Percentiles rank a stretch among this genome's conserved stretches.
These are phyloP conservation scores for Philereme transversata DNA, from an alignment of 2,888 invertebrate species.

Conservation along the genomic window DNA sequence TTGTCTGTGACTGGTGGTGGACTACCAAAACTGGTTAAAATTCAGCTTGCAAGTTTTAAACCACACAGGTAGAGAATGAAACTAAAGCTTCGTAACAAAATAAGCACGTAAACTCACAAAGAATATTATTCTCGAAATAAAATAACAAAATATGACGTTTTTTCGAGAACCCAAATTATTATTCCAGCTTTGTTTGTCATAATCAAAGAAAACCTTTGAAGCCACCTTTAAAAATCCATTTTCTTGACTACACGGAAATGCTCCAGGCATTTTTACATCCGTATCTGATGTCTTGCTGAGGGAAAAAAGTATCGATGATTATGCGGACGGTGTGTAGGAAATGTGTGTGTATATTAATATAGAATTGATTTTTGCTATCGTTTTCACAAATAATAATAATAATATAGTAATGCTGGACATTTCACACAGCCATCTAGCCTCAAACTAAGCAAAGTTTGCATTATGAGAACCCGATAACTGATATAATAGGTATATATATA, in stretches of 20 bases:
- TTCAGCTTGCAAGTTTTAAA: too few relatives aligned
- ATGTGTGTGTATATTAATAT: not conserved
- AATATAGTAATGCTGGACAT: too few relatives aligned
- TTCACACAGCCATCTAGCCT: too few relatives aligned
- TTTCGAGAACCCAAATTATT: conserved; percentile 54
- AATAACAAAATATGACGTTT: conserved; percentile 50
- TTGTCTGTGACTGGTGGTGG: too few relatives aligned
- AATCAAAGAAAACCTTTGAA: conserved; percentile 51
- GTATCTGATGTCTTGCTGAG: conserved; percentile 21
- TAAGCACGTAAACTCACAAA: conserved; percentile 39
- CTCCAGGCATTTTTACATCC: conserved; percentile 52
- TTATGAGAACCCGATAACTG: too few relatives aligned
- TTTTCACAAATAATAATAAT: not conserved
- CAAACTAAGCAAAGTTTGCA: too few relatives aligned
- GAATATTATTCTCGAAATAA: conserved; percentile 54
- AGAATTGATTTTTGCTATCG: not conserved
- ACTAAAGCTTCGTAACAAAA: conserved; percentile 28
- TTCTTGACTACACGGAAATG: conserved; percentile 45
- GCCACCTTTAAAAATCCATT: conserved; percentile 55
- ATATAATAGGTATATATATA: too few relatives aligned
- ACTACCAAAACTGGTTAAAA: too few relatives aligned
- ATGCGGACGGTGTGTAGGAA: not conserved
- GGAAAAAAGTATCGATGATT: not conserved
- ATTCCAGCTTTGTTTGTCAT: conserved; percentile 63
- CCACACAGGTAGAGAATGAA: too few relatives aligned